phyloP scores from a whole-genome alignment of 2,888 invertebrate genomes.

The Plebejus melissa region DNA sequence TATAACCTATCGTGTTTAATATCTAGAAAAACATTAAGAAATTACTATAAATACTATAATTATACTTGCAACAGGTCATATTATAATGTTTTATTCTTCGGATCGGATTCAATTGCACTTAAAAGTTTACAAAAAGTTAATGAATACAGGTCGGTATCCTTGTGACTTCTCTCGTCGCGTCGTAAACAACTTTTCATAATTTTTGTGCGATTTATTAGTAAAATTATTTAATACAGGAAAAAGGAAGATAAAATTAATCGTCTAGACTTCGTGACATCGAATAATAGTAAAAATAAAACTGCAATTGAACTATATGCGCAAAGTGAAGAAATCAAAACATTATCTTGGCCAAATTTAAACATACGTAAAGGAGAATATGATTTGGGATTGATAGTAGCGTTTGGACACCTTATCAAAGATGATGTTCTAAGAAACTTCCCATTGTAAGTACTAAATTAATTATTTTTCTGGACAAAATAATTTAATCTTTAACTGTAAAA shows the following conservation, averaged over 20 bases:
- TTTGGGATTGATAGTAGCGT: constrained; percentile 94
- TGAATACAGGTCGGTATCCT: constrained; percentile 80
- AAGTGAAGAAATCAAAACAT: constrained; percentile 76
- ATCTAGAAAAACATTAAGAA: constrained; percentile 44
- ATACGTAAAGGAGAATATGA: constrained; percentile 80
- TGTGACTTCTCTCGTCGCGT: neutral
- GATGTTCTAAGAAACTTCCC: constrained; percentile 87
- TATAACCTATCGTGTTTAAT: constrained; percentile 51
- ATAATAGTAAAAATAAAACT: constrained; percentile 78
- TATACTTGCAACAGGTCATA: constrained; percentile 44
- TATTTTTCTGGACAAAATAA: neutral
- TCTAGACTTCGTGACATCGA: constrained; percentile 86
- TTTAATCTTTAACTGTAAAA: neutral
- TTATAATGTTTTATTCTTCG: constrained; percentile 85
- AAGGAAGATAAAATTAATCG: constrained; percentile 67
- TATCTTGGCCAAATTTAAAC: constrained; percentile 82
- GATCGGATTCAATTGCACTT: constrained; percentile 90
- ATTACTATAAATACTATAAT: constrained; percentile 43
- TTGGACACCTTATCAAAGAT: constrained; percentile 93
- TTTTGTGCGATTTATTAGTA: constrained; percentile 38
- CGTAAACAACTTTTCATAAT: constrained; percentile 10
- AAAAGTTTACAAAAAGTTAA: constrained; percentile 84
- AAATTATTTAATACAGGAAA: constrained; percentile 70
- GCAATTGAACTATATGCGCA: constrained; percentile 84
- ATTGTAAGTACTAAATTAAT: constrained; percentile 79